phyloP scores from a whole-genome alignment of 1,140 invertebrate species.

The Papilio glaucus region DNA sequence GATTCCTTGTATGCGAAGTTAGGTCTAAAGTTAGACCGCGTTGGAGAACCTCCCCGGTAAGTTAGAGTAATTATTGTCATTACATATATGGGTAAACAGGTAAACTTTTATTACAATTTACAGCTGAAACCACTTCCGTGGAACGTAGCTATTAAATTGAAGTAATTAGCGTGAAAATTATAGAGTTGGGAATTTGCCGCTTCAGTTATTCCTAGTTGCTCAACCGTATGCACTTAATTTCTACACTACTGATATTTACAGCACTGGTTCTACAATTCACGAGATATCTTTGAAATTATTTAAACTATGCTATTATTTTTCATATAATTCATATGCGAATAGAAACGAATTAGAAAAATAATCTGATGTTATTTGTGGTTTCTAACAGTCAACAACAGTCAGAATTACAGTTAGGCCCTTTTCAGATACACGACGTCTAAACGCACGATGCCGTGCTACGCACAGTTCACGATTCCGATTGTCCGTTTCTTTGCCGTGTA shows the following conservation, averaged over 20 bases:
- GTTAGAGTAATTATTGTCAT: background rate
- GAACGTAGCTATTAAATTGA: background rate
- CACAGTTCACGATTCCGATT: too few species aligned
- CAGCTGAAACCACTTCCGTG: background rate
- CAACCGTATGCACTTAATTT: background rate
- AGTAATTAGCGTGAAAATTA: slow-evolving; percentile 11
- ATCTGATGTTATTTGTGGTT: too few species aligned
- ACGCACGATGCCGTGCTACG: too few species aligned
- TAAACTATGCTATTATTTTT: too few species aligned
- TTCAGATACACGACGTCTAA: too few species aligned
- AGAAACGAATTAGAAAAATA: too few species aligned
- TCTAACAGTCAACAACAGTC: too few species aligned
- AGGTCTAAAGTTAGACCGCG: background rate
- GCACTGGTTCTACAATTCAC: background rate
- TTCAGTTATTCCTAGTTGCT: background rate
- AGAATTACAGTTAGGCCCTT: too few species aligned
- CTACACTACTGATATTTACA: background rate
- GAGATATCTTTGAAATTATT: too few species aligned
- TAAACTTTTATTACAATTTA: background rate
- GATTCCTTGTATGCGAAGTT: background rate
- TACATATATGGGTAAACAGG: background rate
- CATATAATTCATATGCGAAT: too few species aligned
- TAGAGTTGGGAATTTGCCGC: background rate
- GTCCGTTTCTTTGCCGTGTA: too few species aligned
- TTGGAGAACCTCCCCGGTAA: background rate